These are phyloP conservation scores for Muscicapa comitata DNA, from an alignment of 2,797 vertebrate genomes.

Conservation along the genomic window DNA sequence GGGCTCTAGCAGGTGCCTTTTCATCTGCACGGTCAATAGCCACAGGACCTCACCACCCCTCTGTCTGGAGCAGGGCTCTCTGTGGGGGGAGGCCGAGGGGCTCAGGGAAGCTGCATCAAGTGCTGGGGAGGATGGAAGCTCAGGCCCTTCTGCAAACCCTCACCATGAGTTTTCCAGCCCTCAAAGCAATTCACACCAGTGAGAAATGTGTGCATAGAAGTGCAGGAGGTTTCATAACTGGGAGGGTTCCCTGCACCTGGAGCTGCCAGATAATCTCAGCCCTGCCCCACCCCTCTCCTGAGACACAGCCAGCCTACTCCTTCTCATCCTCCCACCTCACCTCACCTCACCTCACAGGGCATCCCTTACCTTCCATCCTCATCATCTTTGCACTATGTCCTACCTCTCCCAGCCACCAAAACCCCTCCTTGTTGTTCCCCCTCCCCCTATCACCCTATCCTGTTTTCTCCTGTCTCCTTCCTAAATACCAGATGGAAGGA, in stretches of 20 bases:
- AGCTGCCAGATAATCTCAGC: not conserved
- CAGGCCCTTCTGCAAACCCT: not conserved
- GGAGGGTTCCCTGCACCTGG: not conserved
- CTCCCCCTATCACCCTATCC: fast-evolving
- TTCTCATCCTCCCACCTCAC: not conserved
- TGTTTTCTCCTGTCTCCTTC: not conserved
- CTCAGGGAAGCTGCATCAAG: not conserved
- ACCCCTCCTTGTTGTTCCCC: not conserved
- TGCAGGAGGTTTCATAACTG: conserved; percentile 7
- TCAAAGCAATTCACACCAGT: not conserved
- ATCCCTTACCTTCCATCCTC: not conserved
- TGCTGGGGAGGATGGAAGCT: not conserved
- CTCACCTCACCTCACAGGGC: not conserved
- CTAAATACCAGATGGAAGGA: not conserved
- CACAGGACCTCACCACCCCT: fast-evolving
- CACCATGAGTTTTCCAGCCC: not conserved
- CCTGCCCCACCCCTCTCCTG: not conserved
- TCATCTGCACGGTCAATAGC: not conserved
- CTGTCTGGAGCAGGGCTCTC: not conserved
- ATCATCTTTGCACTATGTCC: fast-evolving
- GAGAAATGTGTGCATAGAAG: not conserved
- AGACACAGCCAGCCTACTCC: not conserved
- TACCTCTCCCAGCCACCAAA: not conserved
- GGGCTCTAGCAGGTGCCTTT: not conserved
- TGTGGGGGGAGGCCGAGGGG: fast-evolving